These are phyloP conservation scores for Wasmannia auropunctata DNA, from an alignment of 1,140 invertebrate species.

Conservation along the genomic window DNA sequence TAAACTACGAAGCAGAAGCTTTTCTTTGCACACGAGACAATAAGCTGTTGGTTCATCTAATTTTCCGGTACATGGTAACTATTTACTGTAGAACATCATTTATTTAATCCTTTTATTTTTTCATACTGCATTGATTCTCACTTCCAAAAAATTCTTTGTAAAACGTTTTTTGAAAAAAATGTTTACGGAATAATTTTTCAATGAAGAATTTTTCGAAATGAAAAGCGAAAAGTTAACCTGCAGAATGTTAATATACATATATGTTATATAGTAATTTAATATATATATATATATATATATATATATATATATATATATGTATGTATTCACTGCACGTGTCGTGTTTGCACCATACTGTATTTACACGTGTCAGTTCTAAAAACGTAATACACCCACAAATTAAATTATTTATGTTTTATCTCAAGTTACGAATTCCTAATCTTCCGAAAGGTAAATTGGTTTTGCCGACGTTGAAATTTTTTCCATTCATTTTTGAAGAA, in stretches of 20 bases:
- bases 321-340: too few species aligned
- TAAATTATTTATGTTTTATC: background rate
- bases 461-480: background rate
- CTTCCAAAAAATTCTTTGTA: background rate
- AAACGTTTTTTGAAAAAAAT: background rate
- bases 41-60: background rate
- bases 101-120: background rate
- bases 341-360: too few species aligned
- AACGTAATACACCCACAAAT: background rate
- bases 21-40: slow-evolving; percentile 8
- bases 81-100: background rate
- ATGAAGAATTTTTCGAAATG: background rate
- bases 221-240: background rate
- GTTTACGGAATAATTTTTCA: background rate
- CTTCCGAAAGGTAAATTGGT: background rate
- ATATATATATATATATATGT: background rate
- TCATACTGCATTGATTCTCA: background rate
- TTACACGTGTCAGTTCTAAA: background rate
- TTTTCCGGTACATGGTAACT: background rate
- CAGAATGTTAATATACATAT: background rate
- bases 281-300: background rate
- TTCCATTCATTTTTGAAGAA: background rate
- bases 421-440: background rate
- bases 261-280: background rate
- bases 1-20: slow-evolving; percentile 6